phyloP scores from a whole-genome alignment of 2,113 vertebrate genomes.

The Microtus pennsylvanicus region DNA sequence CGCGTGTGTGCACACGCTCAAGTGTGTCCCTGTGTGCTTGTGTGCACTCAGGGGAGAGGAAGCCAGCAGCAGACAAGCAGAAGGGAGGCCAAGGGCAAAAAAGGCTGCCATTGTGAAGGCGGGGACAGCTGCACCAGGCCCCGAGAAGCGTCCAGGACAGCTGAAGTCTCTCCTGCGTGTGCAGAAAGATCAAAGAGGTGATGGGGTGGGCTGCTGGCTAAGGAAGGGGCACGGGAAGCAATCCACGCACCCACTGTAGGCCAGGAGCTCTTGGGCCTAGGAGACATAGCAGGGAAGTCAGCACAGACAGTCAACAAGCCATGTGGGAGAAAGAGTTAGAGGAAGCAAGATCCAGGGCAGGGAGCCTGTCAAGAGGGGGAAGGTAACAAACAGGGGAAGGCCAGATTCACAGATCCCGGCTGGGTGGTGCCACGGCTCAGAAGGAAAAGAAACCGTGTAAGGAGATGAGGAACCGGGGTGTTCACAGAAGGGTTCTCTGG shows the following conservation, averaged over 20 bases:
- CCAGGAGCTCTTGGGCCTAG: accelerated
- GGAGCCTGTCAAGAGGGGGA: accelerated
- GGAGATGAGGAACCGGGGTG: neutral
- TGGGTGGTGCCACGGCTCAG: no score
- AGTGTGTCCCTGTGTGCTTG: neutral
- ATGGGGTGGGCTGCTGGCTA: neutral
- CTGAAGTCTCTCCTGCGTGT: neutral
- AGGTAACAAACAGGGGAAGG: accelerated
- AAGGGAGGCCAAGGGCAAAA: slow-evolving; percentile 51
- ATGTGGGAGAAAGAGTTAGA: neutral
- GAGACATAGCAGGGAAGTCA: neutral
- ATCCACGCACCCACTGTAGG: accelerated
- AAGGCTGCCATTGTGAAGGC: slow-evolving; percentile 72
- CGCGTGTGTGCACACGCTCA: neutral
- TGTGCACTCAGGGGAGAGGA: neutral
- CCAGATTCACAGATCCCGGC: neutral
- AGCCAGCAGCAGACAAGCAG: neutral
- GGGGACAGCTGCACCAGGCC: slow-evolving; percentile 51
- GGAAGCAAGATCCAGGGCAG: neutral
- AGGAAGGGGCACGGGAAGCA: accelerated
- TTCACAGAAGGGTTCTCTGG: neutral
- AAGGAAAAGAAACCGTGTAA: neutral
- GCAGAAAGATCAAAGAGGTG: neutral
- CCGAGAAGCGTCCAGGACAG: neutral
- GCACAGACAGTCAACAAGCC: neutral